Evolutionary conservation across 53 echinoderm and acorn worm genomes (phyloP).

Genomic region (Luidia sarsii): DNA sequence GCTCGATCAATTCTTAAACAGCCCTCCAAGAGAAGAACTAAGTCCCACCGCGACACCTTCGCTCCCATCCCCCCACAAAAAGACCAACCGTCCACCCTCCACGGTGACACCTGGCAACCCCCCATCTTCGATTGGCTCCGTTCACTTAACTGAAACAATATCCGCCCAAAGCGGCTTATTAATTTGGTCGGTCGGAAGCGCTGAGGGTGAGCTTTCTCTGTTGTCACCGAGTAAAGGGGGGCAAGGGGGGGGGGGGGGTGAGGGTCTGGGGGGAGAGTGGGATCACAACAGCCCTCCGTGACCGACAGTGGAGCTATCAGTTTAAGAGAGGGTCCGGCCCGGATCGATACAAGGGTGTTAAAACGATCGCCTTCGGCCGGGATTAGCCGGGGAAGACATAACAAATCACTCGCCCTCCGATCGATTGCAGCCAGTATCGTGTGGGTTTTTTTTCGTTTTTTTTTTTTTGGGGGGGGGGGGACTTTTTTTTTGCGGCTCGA

Average conservation of each 20-base stretch:
- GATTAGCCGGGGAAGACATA: constrained; percentile 13
- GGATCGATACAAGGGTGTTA: constrained; percentile 34
- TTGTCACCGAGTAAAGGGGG: too few species aligned
- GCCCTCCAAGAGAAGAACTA: too few species aligned
- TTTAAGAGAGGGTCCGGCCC: not conserved
- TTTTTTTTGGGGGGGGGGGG: too few species aligned
- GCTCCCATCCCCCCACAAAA: too few species aligned
- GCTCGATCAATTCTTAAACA: too few species aligned
- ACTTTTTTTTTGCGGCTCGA: too few species aligned
- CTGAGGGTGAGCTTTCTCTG: not conserved
- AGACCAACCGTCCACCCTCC: not conserved
- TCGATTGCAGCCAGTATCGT: constrained; percentile 6
- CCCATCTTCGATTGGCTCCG: not conserved
- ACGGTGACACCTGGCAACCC: constrained; percentile 9
- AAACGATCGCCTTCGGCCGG: constrained; percentile 12
- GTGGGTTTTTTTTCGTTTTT: too few species aligned
- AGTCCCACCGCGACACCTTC: too few species aligned
- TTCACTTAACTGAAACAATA: constrained; percentile 9
- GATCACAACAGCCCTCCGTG: constrained; percentile 7
- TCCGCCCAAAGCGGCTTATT: not conserved
- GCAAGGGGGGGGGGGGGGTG: too few species aligned
- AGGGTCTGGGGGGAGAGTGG: too few species aligned
- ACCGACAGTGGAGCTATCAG: not conserved
- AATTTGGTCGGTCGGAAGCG: constrained; percentile 25
- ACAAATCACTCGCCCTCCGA: constrained; percentile 20